phyloP scores from a whole-genome alignment of 2,797 vertebrate genomes.

The Chelmon rostratus region DNA sequence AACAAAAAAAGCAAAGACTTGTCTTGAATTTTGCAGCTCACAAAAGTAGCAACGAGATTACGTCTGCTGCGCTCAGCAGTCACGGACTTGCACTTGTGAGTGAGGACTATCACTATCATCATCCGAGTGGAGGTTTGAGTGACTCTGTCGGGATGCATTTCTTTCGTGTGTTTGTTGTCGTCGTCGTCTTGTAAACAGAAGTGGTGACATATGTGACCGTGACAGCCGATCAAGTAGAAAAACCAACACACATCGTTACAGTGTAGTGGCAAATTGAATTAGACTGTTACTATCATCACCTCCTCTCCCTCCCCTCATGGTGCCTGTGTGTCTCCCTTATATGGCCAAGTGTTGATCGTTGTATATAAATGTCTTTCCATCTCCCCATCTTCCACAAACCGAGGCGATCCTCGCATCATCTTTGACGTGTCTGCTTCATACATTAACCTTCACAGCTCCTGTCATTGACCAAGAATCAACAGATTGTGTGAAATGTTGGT shows the following conservation, averaged over 20 bases:
- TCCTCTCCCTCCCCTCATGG: slow-evolving; percentile 58
- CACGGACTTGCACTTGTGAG: slow-evolving; percentile 74
- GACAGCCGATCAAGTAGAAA: slow-evolving; percentile 73
- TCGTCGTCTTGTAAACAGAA: slow-evolving; percentile 74
- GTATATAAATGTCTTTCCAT: slow-evolving; percentile 69
- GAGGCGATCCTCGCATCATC: slow-evolving; percentile 51
- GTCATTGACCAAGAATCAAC: slow-evolving; percentile 68
- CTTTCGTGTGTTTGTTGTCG: slow-evolving; percentile 66
- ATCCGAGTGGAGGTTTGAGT: slow-evolving; percentile 73
- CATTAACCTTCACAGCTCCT: slow-evolving; percentile 45
- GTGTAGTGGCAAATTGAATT: slow-evolving; percentile 76
- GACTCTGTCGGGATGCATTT: slow-evolving; percentile 78
- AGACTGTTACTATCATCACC: slow-evolving; percentile 82
- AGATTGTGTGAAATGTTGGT: slow-evolving; percentile 54
- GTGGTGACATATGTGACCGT: slow-evolving; percentile 78
- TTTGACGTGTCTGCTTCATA: slow-evolving; percentile 42
- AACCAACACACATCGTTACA: slow-evolving; percentile 66
- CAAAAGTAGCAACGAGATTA: slow-evolving; percentile 70
- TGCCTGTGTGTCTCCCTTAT: slow-evolving; percentile 70
- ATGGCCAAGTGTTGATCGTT: slow-evolving; percentile 71
- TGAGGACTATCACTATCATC: slow-evolving; percentile 74
- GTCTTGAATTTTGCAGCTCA: slow-evolving; percentile 67
- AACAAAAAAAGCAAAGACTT: slow-evolving; percentile 38
- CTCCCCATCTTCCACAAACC: slow-evolving; percentile 51
- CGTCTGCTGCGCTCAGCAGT: slow-evolving; percentile 54